A percentile compares a stretch with the other conserved stretches of the same genome.
phyloP scores from a whole-genome alignment of 1,140 invertebrate genomes.

The Stegodyphus mimosarum region DNA sequence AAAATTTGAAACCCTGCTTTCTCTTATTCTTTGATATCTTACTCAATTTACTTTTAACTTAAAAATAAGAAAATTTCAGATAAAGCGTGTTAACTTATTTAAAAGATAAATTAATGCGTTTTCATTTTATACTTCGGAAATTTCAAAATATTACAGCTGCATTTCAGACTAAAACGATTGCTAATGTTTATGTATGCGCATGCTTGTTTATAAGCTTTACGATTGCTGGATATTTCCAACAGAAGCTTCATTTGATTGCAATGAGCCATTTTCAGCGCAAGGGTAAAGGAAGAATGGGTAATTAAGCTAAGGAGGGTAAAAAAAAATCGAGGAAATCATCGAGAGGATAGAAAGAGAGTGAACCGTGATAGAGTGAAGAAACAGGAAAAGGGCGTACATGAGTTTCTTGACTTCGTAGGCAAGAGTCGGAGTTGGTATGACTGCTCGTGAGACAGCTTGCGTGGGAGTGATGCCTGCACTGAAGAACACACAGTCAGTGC shows the following conservation, averaged over 20 bases:
- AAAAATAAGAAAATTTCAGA: too few species aligned
- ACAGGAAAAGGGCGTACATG: constrained; percentile 80
- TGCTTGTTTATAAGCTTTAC: too few species aligned
- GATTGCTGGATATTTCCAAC: too few species aligned
- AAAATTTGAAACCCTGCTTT: too few species aligned
- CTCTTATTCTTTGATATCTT: too few species aligned
- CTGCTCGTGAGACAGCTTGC: constrained; percentile 45
- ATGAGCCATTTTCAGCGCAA: not conserved
- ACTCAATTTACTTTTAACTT: too few species aligned
- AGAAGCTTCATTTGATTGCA: not conserved
- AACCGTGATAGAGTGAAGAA: constrained; percentile 14
- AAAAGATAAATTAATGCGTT: too few species aligned
- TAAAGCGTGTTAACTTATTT: too few species aligned
- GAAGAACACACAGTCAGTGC: constrained; percentile 58
- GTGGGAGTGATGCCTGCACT: constrained; percentile 56
- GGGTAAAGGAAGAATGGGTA: constrained; percentile 22
- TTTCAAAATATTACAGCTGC: too few species aligned
- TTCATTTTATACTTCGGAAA: too few species aligned
- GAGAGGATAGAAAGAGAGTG: constrained; percentile 12
- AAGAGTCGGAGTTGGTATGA: constrained; percentile 76
- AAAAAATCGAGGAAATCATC: not conserved
- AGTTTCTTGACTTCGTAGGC: constrained; percentile 99
- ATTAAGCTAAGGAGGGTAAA: not conserved
- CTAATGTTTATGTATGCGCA: too few species aligned
- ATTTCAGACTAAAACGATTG: too few species aligned